These are phyloP conservation scores for Poecilia velifera DNA, from an alignment of 2,797 vertebrate species.

Conservation along the genomic window DNA sequence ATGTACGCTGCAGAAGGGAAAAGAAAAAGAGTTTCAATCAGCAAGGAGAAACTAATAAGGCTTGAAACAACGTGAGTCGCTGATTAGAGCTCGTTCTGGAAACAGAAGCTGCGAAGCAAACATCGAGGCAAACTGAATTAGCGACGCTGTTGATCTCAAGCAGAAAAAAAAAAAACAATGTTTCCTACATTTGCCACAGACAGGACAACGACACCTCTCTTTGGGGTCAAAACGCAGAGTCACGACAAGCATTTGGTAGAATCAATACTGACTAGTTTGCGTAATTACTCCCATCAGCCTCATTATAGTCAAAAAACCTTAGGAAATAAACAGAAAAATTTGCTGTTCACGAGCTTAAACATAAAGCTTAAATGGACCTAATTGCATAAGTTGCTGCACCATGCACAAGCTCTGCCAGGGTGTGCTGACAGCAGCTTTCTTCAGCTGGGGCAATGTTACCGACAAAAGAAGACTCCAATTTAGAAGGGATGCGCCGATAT, in stretches of 20 bases:
- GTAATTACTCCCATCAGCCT: not conserved
- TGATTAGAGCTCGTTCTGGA: constrained; percentile 2
- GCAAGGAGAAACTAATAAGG: constrained; percentile 9
- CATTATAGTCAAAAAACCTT: not conserved
- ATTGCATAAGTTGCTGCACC: too few relatives aligned
- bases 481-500: too few relatives aligned
- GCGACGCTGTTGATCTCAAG: constrained; percentile 29
- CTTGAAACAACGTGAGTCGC: constrained; percentile 33
- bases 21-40: not conserved
- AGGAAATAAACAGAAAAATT: not conserved
- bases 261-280: not conserved
- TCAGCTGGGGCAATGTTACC: not conserved
- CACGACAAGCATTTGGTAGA: not conserved
- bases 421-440: not conserved
- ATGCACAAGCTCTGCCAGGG: not conserved
- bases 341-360: not conserved
- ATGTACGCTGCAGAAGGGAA: not conserved
- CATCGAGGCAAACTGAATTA: constrained; percentile 42
- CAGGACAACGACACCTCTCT: constrained; percentile 27
- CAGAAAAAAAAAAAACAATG: constrained; percentile 13
- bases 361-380: not conserved
- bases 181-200: constrained; percentile 54
- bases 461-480: not conserved
- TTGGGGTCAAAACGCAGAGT: constrained; percentile 12
- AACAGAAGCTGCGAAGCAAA: constrained; percentile 22